Evolutionary conservation across 2,797 vertebrate species (phyloP), one percentile per base, ranked within the genome.

Genomic region (Acanthurus leucopareius): DNA sequence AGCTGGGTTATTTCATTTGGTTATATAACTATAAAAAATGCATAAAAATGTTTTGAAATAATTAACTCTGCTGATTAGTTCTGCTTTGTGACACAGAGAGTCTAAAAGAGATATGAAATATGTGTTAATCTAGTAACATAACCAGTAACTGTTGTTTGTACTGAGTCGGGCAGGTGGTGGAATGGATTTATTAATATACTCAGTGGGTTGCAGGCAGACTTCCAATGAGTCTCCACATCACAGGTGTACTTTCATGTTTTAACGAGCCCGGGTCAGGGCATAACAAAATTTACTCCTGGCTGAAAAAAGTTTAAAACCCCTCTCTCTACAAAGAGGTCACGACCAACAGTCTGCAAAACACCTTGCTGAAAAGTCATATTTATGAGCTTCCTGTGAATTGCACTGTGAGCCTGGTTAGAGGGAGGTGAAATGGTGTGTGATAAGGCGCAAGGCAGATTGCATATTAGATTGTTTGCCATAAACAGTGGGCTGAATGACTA

Each of bases 321-420:
- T 68, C 38, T 64, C 59, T 72, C 77, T 72, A 61, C 69, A 80
- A 65, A 79, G 71, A 84, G 70, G 73, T 89, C 73, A 80, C 7
- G n/a, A 72, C 71, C 56, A 77, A 53, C 45, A 65, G 59, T 68
- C 54, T 84, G 79, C 58, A 44, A 69, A 69, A 51, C 78, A 76
- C 73, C 77, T 80, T 17, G 45, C 62, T 59, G 72, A 73, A 71
- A 78, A 77, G 48, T 78, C 63, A 22, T 79, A 79, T 89, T 85
- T 75, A 86, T 81, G 68, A 80, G 80, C 52, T 51, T 77, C 58
- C 64, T 60, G 67, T 83, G 68, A 86, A 85, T 78, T 83, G 56
- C 58, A 28, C 45, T 11, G 54, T 14, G 17, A 65, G 78, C 45
- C 59, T 75, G 22, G 70, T 77, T 76, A 42, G 72, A 80, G 62